Evolutionary conservation across 2,797 vertebrate genomes (phyloP), one percentile per base, ranked within the genome.

Genomic region (Aplochiton taeniatus): DNA sequence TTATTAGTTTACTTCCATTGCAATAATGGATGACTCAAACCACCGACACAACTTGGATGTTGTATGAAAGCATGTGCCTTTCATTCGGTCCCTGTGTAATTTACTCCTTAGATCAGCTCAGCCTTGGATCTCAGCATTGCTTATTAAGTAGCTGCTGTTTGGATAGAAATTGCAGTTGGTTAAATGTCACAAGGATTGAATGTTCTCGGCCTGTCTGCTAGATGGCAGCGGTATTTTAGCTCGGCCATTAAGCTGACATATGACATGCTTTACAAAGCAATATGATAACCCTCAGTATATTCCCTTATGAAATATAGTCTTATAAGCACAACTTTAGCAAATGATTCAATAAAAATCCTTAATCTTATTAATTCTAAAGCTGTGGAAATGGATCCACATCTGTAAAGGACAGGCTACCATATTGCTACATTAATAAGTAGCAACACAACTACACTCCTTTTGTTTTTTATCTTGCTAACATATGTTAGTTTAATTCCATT

Each of bases 151-250:
- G 45, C 42, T 11, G 18, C 42, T 65, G 51, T 49, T 58, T 19
- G 57, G 54, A 55, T 43, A 49, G 46, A 65, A 57, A 55, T 64
- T 54, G 62, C 52, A n/a, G 16, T 31, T 48, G 13, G 62, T 46
- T 47, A 48, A 64, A 65, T 49, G 45, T 65, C 63, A 56, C 44
- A 41, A 41, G 11, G 45, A 56, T 48, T 17, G 44, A 55, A 64
- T n/a, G 9, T 49, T 55, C 51, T 64, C 53, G 13, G 56, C 18
- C 11, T 16, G 19, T 56, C 54, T 16, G 19, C 53, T 48, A 48
- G 44, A 65, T 18, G 52, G 18, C 19, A 43, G 31, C 9, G 44
- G 44, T 19, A 42, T 49, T 20, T 49, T 20, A 55, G 62, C 50
- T 46, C 11, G 46, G 19, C 47, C 17, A 17, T 55, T 65, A 45